Conservation (phyloP, 2,113 vertebrate genomes). For the Ardeotis arabs region DNA sequence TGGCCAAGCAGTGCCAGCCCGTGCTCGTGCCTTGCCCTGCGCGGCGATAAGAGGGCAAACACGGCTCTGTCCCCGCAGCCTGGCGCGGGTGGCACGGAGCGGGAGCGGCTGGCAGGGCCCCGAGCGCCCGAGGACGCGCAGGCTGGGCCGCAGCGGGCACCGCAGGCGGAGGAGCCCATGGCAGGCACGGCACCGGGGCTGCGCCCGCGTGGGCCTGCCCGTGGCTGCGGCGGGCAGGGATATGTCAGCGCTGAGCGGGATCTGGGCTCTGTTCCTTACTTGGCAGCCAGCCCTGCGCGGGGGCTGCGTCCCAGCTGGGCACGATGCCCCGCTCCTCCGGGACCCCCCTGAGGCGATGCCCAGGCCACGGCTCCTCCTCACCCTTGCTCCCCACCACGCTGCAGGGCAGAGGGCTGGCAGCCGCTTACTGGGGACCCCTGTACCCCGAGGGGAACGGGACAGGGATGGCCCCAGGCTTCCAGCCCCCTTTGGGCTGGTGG, state of each 20-base stretch:
- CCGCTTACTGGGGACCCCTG: not conserved
- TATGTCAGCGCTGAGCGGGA: not conserved
- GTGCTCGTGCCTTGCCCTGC: not conserved
- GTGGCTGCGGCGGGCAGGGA: fast-evolving
- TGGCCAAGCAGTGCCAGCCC: fast-evolving
- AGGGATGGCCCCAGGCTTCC: not conserved
- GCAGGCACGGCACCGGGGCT: fast-evolving
- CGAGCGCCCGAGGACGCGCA: not conserved
- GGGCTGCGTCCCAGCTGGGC: fast-evolving
- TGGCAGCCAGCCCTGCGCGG: fast-evolving
- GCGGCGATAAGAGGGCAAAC: constrained; percentile 6
- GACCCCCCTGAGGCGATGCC: fast-evolving
- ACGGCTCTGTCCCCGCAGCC: fast-evolving
- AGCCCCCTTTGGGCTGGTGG: not conserved
- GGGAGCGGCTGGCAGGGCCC: fast-evolving
- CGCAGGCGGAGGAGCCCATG: not conserved
- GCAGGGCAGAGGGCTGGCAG: not conserved
- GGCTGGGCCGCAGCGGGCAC: not conserved
- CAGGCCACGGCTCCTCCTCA: not conserved
- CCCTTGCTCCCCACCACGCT: fast-evolving
- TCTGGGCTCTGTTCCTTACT: not conserved
- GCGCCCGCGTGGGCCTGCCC: not conserved
- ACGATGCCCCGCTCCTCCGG: fast-evolving
- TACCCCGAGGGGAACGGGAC: no score
- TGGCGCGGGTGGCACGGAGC: not conserved